Percentiles rank a stretch among this genome's conserved stretches.
These are phyloP conservation scores for Margarornis squamiger DNA, from an alignment of 2,797 vertebrate species.

Conservation along the genomic window DNA sequence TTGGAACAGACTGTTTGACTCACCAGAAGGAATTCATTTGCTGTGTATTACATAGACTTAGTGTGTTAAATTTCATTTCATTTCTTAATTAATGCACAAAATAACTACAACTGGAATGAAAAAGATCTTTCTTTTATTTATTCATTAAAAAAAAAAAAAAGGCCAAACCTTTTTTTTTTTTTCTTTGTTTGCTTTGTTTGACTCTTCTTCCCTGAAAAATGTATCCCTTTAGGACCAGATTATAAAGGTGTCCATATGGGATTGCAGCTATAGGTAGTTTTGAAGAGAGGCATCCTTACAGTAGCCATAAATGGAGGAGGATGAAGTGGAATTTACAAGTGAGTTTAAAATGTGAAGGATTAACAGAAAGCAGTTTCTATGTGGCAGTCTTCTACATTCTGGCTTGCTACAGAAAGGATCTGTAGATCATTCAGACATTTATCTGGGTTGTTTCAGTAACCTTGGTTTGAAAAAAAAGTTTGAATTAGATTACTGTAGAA, in stretches of 20 bases:
- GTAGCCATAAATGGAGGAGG: not conserved
- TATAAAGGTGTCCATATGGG: not conserved
- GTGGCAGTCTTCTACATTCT: not conserved
- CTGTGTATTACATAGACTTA: not conserved
- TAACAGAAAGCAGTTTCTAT: not conserved
- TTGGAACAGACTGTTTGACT: not conserved
- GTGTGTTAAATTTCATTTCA: not conserved
- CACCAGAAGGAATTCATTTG: not conserved
- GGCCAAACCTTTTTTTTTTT: not conserved
- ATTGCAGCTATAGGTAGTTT: not conserved
- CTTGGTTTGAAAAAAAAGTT: not conserved
- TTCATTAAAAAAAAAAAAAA: not conserved
- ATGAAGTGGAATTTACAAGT: not conserved
- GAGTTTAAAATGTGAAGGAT: not conserved
- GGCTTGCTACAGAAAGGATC: not conserved
- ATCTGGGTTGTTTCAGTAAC: not conserved
- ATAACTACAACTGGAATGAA: not conserved
- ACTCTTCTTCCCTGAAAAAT: not conserved
- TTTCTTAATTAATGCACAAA: not conserved
- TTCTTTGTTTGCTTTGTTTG: too few species aligned
- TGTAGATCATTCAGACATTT: not conserved
- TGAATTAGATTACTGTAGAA: not conserved
- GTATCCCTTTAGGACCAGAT: not conserved
- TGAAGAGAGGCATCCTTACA: not conserved
- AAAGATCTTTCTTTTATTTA: not conserved